Percentiles rank a stretch among this genome's conserved stretches.
Conservation (phyloP, 2,888 invertebrate genomes). For the Morinoia aosen region DNA sequence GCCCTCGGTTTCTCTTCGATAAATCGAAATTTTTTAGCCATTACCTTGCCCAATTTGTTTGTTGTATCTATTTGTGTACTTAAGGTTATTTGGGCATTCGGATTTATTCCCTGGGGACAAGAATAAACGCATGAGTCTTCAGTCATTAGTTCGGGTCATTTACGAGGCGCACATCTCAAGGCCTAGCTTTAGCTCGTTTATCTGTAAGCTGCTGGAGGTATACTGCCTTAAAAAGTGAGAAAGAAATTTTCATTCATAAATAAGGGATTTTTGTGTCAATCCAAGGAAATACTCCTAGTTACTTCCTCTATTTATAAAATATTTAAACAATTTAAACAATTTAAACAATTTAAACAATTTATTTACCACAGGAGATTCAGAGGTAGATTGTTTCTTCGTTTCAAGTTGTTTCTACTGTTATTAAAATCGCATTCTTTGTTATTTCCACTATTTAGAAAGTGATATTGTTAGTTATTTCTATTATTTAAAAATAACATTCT, state of each 20-base stretch:
- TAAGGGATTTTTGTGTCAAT: not conserved
- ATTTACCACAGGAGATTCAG: too few relatives aligned
- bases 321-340: too few relatives aligned
- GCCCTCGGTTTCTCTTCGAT: not conserved
- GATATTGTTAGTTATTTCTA: too few relatives aligned
- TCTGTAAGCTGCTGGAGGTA: not conserved
- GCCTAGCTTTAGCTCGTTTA: too few relatives aligned
- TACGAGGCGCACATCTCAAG: not conserved
- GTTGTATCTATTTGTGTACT: not conserved
- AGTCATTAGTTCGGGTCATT: not conserved
- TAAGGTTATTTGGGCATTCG: not conserved
- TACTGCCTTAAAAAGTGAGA: not conserved
- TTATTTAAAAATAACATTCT: too few relatives aligned
- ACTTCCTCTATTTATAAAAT: too few relatives aligned
- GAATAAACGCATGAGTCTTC: not conserved
- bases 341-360: too few relatives aligned
- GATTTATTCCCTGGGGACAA: not conserved
- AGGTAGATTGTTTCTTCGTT: too few relatives aligned
- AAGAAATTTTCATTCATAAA: not conserved
- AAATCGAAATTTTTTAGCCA: not conserved
- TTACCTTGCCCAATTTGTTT: not conserved
- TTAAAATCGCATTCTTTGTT: too few relatives aligned
- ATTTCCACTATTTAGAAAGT: too few relatives aligned
- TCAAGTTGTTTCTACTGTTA: too few relatives aligned
- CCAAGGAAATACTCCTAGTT: too few relatives aligned